Evolutionary conservation across 2,888 invertebrate species (phyloP).

Genomic region (Sthenelais limicola): DNA sequence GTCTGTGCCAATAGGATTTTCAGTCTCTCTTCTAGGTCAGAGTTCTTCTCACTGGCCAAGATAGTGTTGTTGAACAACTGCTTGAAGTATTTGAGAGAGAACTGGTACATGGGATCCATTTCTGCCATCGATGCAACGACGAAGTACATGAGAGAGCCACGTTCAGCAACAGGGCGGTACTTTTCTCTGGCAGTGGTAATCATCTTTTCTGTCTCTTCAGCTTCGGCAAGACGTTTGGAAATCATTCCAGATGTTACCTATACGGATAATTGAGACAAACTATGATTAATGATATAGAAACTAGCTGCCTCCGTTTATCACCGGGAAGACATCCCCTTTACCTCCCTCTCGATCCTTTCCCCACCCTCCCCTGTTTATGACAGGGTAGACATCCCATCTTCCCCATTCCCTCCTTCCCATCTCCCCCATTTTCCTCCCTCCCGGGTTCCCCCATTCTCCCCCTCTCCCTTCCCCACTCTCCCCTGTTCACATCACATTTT

Average conservation of each 20-base stretch:
- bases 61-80: conserved; percentile 72
- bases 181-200: conserved; percentile 71
- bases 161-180: conserved; percentile 71
- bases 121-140: conserved; percentile 73
- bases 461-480: too few species aligned
- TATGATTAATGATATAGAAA: too few species aligned
- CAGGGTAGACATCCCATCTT: too few species aligned
- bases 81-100: conserved; percentile 73
- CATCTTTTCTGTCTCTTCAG: conserved; percentile 72
- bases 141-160: conserved; percentile 74
- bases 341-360: too few species aligned
- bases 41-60: conserved; percentile 65
- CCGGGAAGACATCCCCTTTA: too few species aligned
- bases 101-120: conserved; percentile 73
- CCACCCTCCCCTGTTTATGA: too few species aligned
- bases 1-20: conserved; percentile 67
- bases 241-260: conserved; percentile 72
- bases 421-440: too few species aligned
- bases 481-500: too few species aligned
- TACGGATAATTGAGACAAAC: too few species aligned
- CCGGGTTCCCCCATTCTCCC: too few species aligned
- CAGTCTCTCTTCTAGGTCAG: conserved; percentile 64
- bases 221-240: conserved; percentile 69
- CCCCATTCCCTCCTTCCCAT: too few species aligned
- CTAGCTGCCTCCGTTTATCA: too few species aligned